These are phyloP conservation scores for Pseudochaenichthys georgianus DNA, from an alignment of 2,797 vertebrate genomes.

Conservation along the genomic window DNA sequence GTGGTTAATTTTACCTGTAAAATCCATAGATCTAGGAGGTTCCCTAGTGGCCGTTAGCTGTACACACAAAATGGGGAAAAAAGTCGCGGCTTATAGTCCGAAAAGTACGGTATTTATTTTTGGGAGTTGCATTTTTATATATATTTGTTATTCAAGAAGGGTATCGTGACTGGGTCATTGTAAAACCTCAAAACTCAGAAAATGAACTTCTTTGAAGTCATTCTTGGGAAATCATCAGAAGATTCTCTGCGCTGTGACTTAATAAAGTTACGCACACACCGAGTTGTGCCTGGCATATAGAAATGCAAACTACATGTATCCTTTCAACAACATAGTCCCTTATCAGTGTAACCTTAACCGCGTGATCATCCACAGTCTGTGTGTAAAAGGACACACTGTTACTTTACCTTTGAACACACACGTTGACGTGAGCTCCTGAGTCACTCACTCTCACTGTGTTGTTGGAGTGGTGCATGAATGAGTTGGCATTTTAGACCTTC, in stretches of 20 bases:
- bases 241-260: slow-evolving; percentile 62
- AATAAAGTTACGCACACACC: slow-evolving; percentile 65
- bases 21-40: no score
- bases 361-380: slow-evolving; percentile 74
- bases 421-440: slow-evolving; percentile 57
- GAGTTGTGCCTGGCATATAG: slow-evolving; percentile 76
- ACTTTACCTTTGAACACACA: slow-evolving; percentile 46
- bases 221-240: slow-evolving; percentile 75
- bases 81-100: no score
- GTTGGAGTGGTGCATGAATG: slow-evolving; percentile 6
- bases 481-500: no score
- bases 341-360: slow-evolving; percentile 62
- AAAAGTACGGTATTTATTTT: slow-evolving; percentile 7
- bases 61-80: no score
- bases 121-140: slow-evolving; percentile 3
- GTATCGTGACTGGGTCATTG: neutral
- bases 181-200: neutral
- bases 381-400: slow-evolving; percentile 56
- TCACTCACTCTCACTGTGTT: slow-evolving; percentile 13
- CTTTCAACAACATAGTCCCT: slow-evolving; percentile 75
- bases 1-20: no score
- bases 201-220: slow-evolving; percentile 26
- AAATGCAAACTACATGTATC: slow-evolving; percentile 78
- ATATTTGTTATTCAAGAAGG: neutral
- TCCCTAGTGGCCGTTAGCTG: no score